A percentile compares a stretch with the other conserved stretches of the same genome.
Conservation (phyloP, 1,140 invertebrate genomes). For the Helicoverpa armigera region DNA sequence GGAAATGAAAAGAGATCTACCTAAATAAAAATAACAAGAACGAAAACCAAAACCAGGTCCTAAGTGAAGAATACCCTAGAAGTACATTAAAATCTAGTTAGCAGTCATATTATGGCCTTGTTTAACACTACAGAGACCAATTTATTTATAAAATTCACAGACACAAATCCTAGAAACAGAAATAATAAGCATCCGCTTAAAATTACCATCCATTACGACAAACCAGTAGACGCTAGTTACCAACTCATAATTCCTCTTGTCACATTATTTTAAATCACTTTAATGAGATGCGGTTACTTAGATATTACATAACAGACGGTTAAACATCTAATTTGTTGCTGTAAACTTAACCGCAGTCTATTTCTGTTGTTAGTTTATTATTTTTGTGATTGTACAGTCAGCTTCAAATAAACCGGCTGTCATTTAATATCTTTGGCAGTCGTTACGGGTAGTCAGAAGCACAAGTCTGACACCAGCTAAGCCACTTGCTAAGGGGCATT, state of each 20-base stretch:
- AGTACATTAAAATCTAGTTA: too few relatives aligned
- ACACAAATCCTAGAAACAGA: not conserved
- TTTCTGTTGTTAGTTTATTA: not conserved
- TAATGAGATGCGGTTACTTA: conserved; percentile 16
- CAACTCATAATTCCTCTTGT: not conserved
- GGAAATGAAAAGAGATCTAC: too few relatives aligned
- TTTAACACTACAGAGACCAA: not conserved
- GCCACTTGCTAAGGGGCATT: too few relatives aligned
- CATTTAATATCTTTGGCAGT: too few relatives aligned
- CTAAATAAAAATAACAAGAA: too few relatives aligned
- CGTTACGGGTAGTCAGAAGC: too few relatives aligned
- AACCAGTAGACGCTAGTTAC: not conserved
- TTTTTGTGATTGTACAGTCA: conserved; percentile 4
- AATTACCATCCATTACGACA: conserved; percentile 11
- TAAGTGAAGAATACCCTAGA: too few relatives aligned
- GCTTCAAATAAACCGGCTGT: not conserved
- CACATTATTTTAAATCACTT: conserved; percentile 23
- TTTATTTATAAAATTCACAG: not conserved
- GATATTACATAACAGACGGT: conserved; percentile 5
- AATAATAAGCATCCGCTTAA: conserved; percentile 4
- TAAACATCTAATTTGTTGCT: conserved; percentile 17
- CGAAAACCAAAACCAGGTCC: too few relatives aligned
- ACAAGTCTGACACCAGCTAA: too few relatives aligned
- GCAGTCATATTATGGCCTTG: not conserved
- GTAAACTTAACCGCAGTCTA: conserved; percentile 20